Conservation (phyloP, 2,797 vertebrate species). For the Gymnocypris eckloni region DNA sequence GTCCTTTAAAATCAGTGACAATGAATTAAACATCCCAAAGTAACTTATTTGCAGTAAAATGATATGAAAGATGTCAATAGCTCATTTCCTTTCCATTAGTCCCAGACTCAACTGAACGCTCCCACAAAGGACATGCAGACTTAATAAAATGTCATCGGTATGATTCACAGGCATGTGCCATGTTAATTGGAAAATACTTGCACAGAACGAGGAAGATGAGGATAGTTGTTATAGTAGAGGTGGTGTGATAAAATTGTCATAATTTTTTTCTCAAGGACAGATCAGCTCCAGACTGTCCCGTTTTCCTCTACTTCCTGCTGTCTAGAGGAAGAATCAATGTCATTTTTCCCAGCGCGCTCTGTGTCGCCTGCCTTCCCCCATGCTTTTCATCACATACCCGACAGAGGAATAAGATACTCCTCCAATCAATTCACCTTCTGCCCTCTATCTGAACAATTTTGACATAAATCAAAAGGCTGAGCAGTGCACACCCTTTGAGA, state of each 20-base stretch:
- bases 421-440: slow-evolving; percentile 73
- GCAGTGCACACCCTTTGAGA: slow-evolving; percentile 65
- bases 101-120: background rate
- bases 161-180: slow-evolving; percentile 10
- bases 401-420: slow-evolving; percentile 65
- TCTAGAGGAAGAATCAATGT: slow-evolving; percentile 59
- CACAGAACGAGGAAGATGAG: background rate
- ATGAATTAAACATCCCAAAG: background rate
- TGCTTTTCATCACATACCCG: slow-evolving; percentile 63
- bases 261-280: slow-evolving; percentile 70
- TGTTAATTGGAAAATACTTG: slow-evolving; percentile 50
- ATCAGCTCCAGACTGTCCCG: slow-evolving; percentile 63
- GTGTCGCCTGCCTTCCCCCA: slow-evolving; percentile 19
- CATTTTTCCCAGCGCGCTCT: slow-evolving; percentile 48
- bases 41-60: slow-evolving; percentile 1
- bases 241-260: slow-evolving; percentile 59
- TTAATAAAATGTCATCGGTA: slow-evolving; percentile 30
- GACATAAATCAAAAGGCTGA: slow-evolving; percentile 70
- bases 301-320: slow-evolving; percentile 23
- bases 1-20: background rate
- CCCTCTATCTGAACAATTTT: slow-evolving; percentile 68
- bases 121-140: slow-evolving; percentile 15
- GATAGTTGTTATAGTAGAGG: slow-evolving; percentile 33
- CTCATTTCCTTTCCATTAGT: slow-evolving; percentile 9
- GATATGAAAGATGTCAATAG: background rate